Evolutionary conservation across 2,113 vertebrate species (phyloP), one percentile per base, ranked within the genome.

Genomic region (Cyprinodon tularosa): DNA sequence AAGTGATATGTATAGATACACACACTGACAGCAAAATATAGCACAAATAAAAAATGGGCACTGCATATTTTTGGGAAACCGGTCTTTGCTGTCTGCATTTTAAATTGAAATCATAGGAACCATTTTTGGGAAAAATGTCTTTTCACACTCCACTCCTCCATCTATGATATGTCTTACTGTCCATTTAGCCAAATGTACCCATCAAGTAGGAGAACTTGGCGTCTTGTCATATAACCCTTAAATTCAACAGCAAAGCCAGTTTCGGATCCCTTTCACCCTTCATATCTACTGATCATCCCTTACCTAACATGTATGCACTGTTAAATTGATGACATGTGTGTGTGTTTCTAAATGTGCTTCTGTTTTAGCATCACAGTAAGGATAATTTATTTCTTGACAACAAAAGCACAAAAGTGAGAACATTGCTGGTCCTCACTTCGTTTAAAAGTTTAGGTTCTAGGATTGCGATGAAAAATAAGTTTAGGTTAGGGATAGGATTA

Each of bases 181-280:
- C 88, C 74, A 66, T 79, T 76, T 81, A 77, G 88, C 83, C 75
- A 74, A 29, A 78, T 76, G 65, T 74, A 74, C 80, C 86, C 73
- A 87, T 91, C 86, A 90, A 77, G 62, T 76, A 74, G 72, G 78
- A 87, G 82, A 83, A 83, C 74, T 72, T 85, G 38, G 71, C 78
- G 75, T 79, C 68, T 88, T 91, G 86, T 89, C 91, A 86, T 70
- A 80, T 80, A 81, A 89, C 85, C 87, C 71, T 93, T 83, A 87
- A 86, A 90, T 89, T 86, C 85, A 66, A 86, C 86, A 86, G 38
- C 76, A 76, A 68, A 84, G 78, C 82, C 85, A 78, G 42, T 84
- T 89, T 81, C 74, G 83, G 86, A 89, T 88, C 86, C 87, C 70
- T 78, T 78, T 83, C 77, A 87, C 84, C 83, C 67, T 69, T 92